Evolutionary conservation across 2,113 vertebrate genomes (phyloP).

Genomic region (Heliornis fulica): DNA sequence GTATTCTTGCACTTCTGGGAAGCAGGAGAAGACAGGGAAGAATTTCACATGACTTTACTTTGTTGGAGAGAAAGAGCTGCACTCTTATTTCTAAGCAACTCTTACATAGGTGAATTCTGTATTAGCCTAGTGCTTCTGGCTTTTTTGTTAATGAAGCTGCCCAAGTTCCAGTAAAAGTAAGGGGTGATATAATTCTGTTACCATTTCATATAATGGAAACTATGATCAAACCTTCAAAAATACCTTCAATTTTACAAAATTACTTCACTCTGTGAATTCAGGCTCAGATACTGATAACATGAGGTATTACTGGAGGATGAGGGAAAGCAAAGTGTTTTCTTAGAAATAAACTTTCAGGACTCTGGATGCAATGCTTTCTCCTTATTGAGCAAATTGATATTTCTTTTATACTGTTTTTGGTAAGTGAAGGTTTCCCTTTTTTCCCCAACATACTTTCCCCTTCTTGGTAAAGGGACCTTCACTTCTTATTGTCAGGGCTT

Average conservation of each 20-base stretch:
- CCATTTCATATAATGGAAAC: neutral
- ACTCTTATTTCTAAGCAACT: neutral
- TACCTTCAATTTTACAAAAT: neutral
- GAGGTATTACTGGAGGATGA: neutral
- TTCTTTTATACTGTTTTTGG: neutral
- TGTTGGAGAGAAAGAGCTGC: neutral
- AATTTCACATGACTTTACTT: neutral
- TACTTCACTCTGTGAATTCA: neutral
- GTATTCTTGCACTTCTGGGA: neutral
- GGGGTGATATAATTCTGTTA: neutral
- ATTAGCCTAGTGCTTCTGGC: neutral
- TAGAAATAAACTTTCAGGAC: neutral
- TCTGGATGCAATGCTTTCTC: neutral
- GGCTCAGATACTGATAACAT: neutral
- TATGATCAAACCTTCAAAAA: neutral
- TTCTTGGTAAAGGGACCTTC: neutral
- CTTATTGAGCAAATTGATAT: neutral
- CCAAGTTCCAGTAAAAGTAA: neutral
- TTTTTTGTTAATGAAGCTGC: neutral
- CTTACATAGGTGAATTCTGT: neutral
- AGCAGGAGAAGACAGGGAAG: neutral
- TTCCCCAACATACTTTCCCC: neutral
- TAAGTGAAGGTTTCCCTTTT: neutral
- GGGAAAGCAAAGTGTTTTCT: neutral
- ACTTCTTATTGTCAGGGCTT: neutral